Conservation (phyloP, 2,888 invertebrate species). For the Luperina nickerlii region DNA sequence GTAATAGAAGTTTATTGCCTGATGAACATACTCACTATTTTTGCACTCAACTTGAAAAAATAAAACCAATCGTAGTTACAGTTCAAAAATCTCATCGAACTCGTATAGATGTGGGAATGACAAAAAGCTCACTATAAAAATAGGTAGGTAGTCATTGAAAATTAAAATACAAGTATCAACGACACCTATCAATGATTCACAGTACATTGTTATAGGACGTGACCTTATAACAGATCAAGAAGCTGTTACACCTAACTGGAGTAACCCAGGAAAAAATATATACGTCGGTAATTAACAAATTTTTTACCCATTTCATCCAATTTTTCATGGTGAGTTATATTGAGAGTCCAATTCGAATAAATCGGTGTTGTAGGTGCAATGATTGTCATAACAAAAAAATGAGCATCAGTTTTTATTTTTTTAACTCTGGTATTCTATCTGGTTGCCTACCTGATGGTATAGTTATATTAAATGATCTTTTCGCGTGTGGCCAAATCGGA, state of each 20-base stretch:
- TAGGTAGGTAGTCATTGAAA: constrained; percentile 67
- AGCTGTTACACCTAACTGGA: constrained; percentile 57
- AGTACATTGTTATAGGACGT: constrained; percentile 64
- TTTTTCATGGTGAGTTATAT: constrained; percentile 52
- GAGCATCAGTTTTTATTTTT: constrained; percentile 24
- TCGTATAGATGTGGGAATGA: constrained; percentile 51
- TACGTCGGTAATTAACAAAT: constrained; percentile 60
- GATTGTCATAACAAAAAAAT: constrained; percentile 45
- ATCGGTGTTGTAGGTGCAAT: constrained; percentile 18
- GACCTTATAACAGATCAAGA: constrained; percentile 63
- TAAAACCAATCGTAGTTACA: constrained; percentile 36
- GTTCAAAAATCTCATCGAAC: constrained; percentile 60
- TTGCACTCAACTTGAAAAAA: constrained; percentile 25
- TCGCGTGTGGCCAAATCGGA: neutral
- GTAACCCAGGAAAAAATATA: constrained; percentile 56
- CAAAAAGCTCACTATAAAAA: constrained; percentile 66
- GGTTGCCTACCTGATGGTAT: neutral
- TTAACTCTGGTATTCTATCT: neutral
- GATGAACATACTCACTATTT: constrained; percentile 15
- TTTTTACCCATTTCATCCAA: constrained; percentile 57
- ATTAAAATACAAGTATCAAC: constrained; percentile 69
- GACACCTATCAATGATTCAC: constrained; percentile 70
- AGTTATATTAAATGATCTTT: too few species aligned
- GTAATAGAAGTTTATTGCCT: neutral
- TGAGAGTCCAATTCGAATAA: constrained; percentile 26